Evolutionary conservation across 2,888 invertebrate species (phyloP), one percentile per base, ranked within the genome.

Genomic region (Lydus trimaculatus): DNA sequence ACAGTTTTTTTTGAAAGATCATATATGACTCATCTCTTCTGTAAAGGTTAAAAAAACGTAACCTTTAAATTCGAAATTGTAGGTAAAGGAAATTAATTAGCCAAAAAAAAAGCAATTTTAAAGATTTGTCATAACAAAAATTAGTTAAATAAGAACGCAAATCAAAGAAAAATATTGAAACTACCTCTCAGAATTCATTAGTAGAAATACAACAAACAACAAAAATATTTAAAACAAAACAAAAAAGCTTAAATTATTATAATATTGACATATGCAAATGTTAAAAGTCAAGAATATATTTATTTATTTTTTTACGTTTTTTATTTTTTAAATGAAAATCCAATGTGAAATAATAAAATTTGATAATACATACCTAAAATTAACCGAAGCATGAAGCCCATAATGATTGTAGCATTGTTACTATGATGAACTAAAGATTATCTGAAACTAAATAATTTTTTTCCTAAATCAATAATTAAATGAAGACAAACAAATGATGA

Each of bases 301-400:
- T 25, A 8, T 20, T n/a, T n/a, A n/a, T n/a, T n/a, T n/a, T n/a
- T n/a, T n/a, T n/a, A n/a, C n/a, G n/a, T n/a, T n/a, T n/a, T n/a
- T n/a, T n/a, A n/a, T n/a, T n/a, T 25, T 7, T 61, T 56, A 58
- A n/a, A 23, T 17, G 28, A 52, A 36, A 63, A 11, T 33, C 33
- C 28, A n/a, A n/a, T 28, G 28, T 4, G 4, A 28, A 59, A 25
- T 13, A 59, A 58, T 13, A 13, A 11, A n/a, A 31, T 20, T 13
- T 5, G 17, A n/a, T 52, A 48, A 11, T 72, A 80, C 83, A 75
- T 82, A 83, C 84, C 83, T 81, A 83, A 75, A 71, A 82, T 77
- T 73, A 82, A 79, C 74, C 83, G 83, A 79, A 82, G 80, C 82
- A 78, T 81, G 79, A 83, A 82, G 79, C 81, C 83, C 85, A 85